A percentile compares a stretch with the other conserved stretches of the same genome.
Conservation (phyloP, 1,140 invertebrate species). For the Hyles vespertilio region DNA sequence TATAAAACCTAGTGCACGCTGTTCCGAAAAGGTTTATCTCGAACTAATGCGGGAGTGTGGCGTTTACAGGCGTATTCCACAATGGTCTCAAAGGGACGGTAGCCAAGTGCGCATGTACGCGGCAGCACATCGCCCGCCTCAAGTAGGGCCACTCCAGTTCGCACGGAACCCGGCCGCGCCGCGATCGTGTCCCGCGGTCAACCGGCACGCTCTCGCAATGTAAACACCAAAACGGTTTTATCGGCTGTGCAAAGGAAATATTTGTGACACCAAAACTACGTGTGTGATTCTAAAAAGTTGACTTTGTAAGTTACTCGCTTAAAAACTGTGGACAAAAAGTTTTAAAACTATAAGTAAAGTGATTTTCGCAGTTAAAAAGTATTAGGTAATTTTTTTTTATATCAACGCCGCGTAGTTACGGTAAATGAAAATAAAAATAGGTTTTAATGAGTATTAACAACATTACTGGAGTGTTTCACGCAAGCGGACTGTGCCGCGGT, state of each 20-base stretch:
- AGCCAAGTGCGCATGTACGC: conserved; percentile 56
- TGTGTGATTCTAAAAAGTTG: conserved; percentile 12
- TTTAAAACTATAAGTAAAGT: neutral
- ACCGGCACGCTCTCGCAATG: conserved; percentile 22
- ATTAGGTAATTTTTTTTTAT: neutral
- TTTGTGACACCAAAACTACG: conserved; percentile 7
- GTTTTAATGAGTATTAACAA: conserved; percentile 29
- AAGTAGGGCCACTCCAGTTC: conserved; percentile 45
- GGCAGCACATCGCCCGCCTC: conserved; percentile 35
- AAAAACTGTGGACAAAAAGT: neutral
- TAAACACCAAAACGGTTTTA: conserved; percentile 24
- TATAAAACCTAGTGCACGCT: neutral
- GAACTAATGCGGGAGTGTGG: conserved; percentile 44
- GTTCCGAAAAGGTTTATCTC: conserved; percentile 47
- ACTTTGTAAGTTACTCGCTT: neutral
- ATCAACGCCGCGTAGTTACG: conserved; percentile 9
- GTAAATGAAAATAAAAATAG: conserved; percentile 27
- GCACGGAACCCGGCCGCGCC: conserved; percentile 31
- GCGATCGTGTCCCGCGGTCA: conserved; percentile 22
- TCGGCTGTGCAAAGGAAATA: conserved; percentile 14
- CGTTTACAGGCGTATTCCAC: conserved; percentile 56
- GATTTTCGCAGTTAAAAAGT: neutral
- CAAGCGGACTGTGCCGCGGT: neutral
- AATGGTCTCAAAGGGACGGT: conserved; percentile 52
- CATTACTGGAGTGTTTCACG: conserved; percentile 24